phyloP scores from a whole-genome alignment of 2,797 vertebrate genomes.

The Epinephelus awoara region DNA sequence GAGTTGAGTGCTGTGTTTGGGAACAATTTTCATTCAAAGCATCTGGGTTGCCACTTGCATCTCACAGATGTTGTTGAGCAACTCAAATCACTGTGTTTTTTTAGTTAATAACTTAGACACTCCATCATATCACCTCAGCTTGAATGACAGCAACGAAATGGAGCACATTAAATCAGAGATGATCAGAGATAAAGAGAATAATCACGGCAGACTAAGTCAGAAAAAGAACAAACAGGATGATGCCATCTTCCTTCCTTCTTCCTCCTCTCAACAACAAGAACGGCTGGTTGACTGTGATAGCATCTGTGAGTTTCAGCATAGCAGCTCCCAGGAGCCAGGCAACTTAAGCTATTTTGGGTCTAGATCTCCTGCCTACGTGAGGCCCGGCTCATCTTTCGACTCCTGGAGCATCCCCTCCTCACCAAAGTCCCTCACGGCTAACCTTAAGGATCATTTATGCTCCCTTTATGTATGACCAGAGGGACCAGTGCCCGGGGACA shows the following conservation, averaged over 20 bases:
- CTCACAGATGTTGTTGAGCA: slow-evolving; percentile 29
- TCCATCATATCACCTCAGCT: slow-evolving; percentile 31
- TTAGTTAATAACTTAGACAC: slow-evolving; percentile 42
- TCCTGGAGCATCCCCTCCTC: slow-evolving; percentile 24
- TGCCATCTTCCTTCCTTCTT: slow-evolving; percentile 72
- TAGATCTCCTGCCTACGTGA: slow-evolving; percentile 69
- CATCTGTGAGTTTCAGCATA: slow-evolving; percentile 64
- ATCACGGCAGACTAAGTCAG: slow-evolving; percentile 48
- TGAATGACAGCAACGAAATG: slow-evolving; percentile 44
- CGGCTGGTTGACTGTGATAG: slow-evolving; percentile 59
- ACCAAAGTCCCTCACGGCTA: slow-evolving; percentile 19
- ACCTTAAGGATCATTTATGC: neutral
- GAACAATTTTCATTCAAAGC: slow-evolving; percentile 42
- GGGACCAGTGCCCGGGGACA: neutral
- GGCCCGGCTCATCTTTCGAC: slow-evolving; percentile 59
- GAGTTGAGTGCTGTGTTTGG: slow-evolving; percentile 26
- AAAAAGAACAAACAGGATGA: slow-evolving; percentile 73
- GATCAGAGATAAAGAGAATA: slow-evolving; percentile 52
- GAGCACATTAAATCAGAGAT: slow-evolving; percentile 40
- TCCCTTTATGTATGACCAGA: too few relatives aligned
- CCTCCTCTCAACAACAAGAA: slow-evolving; percentile 53
- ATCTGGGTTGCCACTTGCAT: slow-evolving; percentile 22
- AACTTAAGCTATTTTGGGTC: slow-evolving; percentile 58
- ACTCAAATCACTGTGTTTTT: slow-evolving; percentile 45
- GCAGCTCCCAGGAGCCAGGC: slow-evolving; percentile 52